Percentiles rank a stretch among this genome's conserved stretches.
Evolutionary conservation across 2,888 invertebrate genomes (phyloP).

Genomic region (Patella pellucida): DNA sequence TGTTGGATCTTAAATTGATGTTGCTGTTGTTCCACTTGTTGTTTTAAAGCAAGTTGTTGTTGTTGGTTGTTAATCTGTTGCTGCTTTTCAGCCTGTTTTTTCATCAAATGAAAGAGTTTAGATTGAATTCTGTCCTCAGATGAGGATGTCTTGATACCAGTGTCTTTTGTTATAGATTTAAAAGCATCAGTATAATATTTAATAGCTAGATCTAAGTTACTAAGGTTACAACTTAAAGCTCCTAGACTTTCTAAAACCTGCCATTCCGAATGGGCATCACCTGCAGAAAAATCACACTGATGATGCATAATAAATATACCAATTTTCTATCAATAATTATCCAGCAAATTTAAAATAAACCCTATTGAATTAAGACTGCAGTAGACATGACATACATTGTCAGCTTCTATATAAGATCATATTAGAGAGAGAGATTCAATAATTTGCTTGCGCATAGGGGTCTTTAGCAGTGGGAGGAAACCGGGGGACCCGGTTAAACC

Average conservation of each 20-base stretch:
- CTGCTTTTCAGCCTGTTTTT: background rate
- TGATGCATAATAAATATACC: too few relatives aligned
- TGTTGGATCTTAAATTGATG: background rate
- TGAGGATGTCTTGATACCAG: background rate
- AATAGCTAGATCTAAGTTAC: constrained; percentile 33
- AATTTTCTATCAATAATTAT: too few relatives aligned
- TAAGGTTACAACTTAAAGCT: constrained; percentile 42
- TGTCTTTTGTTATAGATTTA: constrained; percentile 13
- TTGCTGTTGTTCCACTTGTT: background rate
- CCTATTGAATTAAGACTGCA: too few relatives aligned
- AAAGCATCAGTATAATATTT: constrained; percentile 43
- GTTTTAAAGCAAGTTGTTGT: background rate
- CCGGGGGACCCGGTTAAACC: too few relatives aligned
- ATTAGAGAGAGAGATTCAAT: too few relatives aligned
- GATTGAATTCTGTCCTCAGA: constrained; percentile 14
- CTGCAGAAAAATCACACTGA: constrained; percentile 25
- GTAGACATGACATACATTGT: too few relatives aligned
- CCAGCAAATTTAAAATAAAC: too few relatives aligned
- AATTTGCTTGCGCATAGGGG: too few relatives aligned
- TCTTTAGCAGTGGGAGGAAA: too few relatives aligned
- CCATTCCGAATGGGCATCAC: constrained; percentile 51
- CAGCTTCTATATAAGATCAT: too few relatives aligned
- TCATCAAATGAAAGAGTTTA: constrained; percentile 13
- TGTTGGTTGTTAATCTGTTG: background rate
- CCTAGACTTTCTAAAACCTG: constrained; percentile 53